Evolutionary conservation across 2,113 vertebrate genomes (phyloP).

Genomic region (mouse (Mus musculus)): DNA sequence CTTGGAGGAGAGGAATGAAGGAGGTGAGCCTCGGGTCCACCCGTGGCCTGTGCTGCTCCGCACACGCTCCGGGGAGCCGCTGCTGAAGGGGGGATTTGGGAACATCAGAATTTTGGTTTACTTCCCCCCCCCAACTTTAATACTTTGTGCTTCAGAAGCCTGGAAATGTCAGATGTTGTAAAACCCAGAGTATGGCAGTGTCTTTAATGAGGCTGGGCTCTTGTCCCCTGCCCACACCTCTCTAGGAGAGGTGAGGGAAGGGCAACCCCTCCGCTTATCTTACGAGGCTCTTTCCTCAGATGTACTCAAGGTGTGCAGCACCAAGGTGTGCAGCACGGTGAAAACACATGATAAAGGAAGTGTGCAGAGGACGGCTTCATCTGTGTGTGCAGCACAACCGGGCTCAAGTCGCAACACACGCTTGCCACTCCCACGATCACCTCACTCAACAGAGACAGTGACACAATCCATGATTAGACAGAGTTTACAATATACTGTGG

Average conservation of each 20-base stretch:
- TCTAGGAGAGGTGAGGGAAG: conserved; percentile 54
- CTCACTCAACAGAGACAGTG: conserved; percentile 89
- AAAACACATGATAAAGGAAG: conserved; percentile 92
- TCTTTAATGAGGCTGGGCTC: conserved; percentile 37
- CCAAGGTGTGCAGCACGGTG: conserved; percentile 89
- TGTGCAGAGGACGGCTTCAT: conserved; percentile 90
- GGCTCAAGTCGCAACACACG: conserved; percentile 93
- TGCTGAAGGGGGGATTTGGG: conserved; percentile 71
- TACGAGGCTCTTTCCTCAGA: conserved; percentile 83
- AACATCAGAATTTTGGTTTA: conserved; percentile 62
- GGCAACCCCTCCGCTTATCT: conserved; percentile 82
- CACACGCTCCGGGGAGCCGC: conserved; percentile 71
- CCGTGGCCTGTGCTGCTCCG: background rate
- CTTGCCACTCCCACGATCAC: conserved; percentile 88
- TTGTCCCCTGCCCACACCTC: conserved; percentile 38
- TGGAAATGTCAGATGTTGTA: conserved; percentile 64
- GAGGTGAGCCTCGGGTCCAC: background rate
- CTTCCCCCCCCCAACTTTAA: conserved; percentile 63
- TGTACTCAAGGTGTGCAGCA: conserved; percentile 88
- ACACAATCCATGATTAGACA: conserved; percentile 92
- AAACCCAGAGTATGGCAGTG: conserved; percentile 70
- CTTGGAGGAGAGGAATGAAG: conserved; percentile 51
- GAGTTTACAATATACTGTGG: conserved; percentile 90
- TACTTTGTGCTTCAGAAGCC: conserved; percentile 65
- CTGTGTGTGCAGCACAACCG: conserved; percentile 94